A percentile compares a stretch with the other conserved stretches of the same genome.
These are phyloP conservation scores for Heptranchias perlo DNA, from an alignment of 2,113 vertebrate genomes.

Conservation along the genomic window DNA sequence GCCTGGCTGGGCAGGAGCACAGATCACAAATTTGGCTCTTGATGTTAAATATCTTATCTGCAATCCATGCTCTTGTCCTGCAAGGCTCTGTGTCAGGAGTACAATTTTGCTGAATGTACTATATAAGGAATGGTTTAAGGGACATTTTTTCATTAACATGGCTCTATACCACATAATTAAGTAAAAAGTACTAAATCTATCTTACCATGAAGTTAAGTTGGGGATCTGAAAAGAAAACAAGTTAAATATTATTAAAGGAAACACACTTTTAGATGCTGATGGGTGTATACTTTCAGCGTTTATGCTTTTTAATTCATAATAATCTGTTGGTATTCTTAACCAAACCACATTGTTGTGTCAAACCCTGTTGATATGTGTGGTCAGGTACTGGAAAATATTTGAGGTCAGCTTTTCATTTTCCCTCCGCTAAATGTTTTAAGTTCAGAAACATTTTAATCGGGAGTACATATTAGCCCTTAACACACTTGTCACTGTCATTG, in stretches of 20 bases:
- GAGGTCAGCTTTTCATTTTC: not conserved
- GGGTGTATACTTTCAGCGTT: not conserved
- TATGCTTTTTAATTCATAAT: not conserved
- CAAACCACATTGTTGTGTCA: not conserved
- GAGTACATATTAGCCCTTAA: not conserved
- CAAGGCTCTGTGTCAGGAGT: not conserved
- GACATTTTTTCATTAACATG: not conserved
- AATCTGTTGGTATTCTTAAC: not conserved
- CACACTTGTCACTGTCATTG: not conserved
- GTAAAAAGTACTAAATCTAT: not conserved
- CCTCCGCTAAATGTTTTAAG: not conserved
- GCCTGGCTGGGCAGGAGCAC: not conserved
- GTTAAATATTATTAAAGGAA: not conserved
- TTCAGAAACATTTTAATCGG: not conserved
- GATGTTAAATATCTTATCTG: not conserved
- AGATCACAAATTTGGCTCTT: not conserved
- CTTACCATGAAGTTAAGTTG: conserved; percentile 14
- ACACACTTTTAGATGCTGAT: not conserved
- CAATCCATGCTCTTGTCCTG: not conserved
- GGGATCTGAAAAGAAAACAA: conserved; percentile 17
- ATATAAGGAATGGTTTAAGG: not conserved
- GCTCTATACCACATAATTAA: not conserved
- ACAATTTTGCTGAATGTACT: not conserved
- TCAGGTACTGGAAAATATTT: not conserved
- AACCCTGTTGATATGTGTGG: not conserved